Evolutionary conservation across 2,113 vertebrate species (phyloP).

Genomic region (Rhineura floridana): DNA sequence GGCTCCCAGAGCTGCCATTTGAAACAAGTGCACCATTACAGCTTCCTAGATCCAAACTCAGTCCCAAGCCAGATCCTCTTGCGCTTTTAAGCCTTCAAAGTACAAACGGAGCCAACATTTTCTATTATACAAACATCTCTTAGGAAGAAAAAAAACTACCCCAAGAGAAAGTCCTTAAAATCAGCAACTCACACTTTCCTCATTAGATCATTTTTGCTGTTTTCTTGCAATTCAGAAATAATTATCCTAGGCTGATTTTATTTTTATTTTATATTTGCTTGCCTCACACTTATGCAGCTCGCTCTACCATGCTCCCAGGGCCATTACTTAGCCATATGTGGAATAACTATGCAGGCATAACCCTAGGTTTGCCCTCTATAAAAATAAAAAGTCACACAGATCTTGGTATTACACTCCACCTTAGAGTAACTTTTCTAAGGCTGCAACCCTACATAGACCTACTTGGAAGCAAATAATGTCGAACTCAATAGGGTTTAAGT

Average conservation of each 20-base stretch:
- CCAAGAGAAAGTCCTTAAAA: background rate
- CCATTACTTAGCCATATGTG: background rate
- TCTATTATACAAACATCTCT: no score
- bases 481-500: background rate
- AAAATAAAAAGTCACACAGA: background rate
- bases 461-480: background rate
- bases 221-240: background rate
- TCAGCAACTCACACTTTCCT: background rate
- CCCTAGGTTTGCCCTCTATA: background rate
- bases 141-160: background rate
- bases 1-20: background rate
- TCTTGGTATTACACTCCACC: conserved; percentile 6
- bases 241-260: background rate
- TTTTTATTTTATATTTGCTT: no score
- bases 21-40: conserved; percentile 22
- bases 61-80: background rate
- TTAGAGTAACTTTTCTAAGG: conserved; percentile 2
- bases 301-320: background rate
- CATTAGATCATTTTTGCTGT: background rate
- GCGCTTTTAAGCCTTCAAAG: background rate
- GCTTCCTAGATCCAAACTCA: background rate
- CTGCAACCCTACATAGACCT: background rate
- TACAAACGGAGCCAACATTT: background rate
- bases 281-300: no score
- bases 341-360: background rate